Base-by-base conservation (phyloP, 2,113 vertebrate genomes). In the Bubo scandiacus region DNA sequence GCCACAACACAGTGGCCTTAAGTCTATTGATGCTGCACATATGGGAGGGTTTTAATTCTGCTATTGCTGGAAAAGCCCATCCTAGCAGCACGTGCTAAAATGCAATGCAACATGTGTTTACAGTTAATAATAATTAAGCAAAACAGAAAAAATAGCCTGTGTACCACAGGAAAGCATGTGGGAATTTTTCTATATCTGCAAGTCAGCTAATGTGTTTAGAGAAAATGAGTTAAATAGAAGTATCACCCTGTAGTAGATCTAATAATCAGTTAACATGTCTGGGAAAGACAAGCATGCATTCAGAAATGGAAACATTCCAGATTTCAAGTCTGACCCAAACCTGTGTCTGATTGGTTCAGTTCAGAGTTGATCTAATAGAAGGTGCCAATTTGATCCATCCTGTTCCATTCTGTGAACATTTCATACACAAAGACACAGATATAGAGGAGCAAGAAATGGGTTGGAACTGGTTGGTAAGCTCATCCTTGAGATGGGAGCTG, bases 211-310 rank as follows among this genome's bases (percentile, higher is more conserved):
- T 20, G 6, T 43, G 63, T 74, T 87, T 74, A 87, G 66, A 71
- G 45, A 95, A 85, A 93, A 85, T 29, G 26, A 75, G 74, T 84
- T 90, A 87, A 94, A 90, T 75, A 17, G 40, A 81, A 66, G 5
- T 34, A 81, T 79, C 32, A 17, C 63, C 29, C 61, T 47, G 25
- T 71, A 68, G 74, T 17, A 74, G 82, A n/a, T 75, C 58, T 95
- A 83, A 77, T 83, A 63, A 89, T 81, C 29, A 75, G 38, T 32
- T 85, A 54, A 74, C 82, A 71, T 32, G 57, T 34, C 86, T 80
- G 65, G 51, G 68, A 74, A 87, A 92, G 30, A 73, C 32, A 79
- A 16, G 43, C 14, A 10, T 45, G 29, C 16, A 25, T 84, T 80
- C 79, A 54, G 84, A 92, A 92, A 85, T 67, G 25, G 55, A 71